Conservation (phyloP, 2,113 vertebrate species). For the Ancistrus triradiatus region DNA sequence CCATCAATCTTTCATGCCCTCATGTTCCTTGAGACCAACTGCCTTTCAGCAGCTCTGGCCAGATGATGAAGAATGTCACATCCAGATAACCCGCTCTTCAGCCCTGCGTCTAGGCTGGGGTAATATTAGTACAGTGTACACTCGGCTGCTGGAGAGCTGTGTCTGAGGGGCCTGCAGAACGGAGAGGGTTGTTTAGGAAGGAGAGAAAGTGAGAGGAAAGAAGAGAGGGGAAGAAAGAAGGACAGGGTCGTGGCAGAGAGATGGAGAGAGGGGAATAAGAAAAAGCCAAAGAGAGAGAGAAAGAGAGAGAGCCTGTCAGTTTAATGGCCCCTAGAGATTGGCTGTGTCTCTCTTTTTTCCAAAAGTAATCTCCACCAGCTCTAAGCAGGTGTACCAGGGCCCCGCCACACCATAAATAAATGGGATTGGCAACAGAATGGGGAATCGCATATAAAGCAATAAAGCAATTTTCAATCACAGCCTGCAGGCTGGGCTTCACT, state of each 20-base stretch:
- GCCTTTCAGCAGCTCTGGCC: slow-evolving; percentile 28
- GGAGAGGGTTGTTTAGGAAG: neutral
- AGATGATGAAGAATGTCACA: slow-evolving; percentile 42
- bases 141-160: slow-evolving; percentile 28
- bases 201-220: slow-evolving; percentile 22
- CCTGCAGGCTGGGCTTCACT: slow-evolving; percentile 49
- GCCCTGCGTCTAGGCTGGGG: slow-evolving; percentile 21
- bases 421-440: slow-evolving; percentile 63
- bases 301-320: slow-evolving; percentile 49
- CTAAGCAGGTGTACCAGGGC: slow-evolving; percentile 54
- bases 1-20: too few relatives aligned
- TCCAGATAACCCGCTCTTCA: slow-evolving; percentile 27
- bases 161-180: slow-evolving; percentile 8
- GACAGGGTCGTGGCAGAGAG: slow-evolving; percentile 37
- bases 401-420: slow-evolving; percentile 67
- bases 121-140: slow-evolving; percentile 39
- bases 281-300: slow-evolving; percentile 26
- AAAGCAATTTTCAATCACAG: slow-evolving; percentile 70
- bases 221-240: slow-evolving; percentile 22
- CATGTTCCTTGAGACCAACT: slow-evolving; percentile 15
- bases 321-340: slow-evolving; percentile 49
- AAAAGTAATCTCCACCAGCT: slow-evolving; percentile 60
- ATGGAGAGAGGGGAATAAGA: slow-evolving; percentile 31
- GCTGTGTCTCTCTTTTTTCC: slow-evolving; percentile 52
- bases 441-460: slow-evolving; percentile 68